phyloP scores from a whole-genome alignment of 2,888 invertebrate species.

The Agonopterix alstromeriana region DNA sequence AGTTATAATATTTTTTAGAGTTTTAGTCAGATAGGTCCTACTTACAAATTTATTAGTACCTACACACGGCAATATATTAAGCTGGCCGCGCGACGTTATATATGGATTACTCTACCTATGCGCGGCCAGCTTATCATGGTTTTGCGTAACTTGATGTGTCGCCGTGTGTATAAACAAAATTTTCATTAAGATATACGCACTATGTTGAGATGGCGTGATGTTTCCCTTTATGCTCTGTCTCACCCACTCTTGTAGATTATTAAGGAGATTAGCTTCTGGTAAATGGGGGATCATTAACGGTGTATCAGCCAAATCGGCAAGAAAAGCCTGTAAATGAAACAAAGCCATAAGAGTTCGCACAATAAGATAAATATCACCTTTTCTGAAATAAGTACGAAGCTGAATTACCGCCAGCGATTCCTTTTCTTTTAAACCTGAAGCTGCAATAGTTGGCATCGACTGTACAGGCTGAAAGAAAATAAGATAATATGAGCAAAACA shows the following conservation, averaged over 20 bases:
- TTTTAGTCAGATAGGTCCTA: no score
- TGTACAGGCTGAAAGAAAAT: slow-evolving; percentile 30
- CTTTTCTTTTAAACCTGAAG: slow-evolving; percentile 39
- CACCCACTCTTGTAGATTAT: slow-evolving; percentile 56
- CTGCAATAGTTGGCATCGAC: slow-evolving; percentile 39
- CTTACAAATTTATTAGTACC: no score
- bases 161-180: no score
- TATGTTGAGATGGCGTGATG: slow-evolving; percentile 31
- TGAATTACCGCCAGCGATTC: slow-evolving; percentile 44
- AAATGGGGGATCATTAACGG: slow-evolving; percentile 59
- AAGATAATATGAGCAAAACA: no score
- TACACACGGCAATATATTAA: no score
- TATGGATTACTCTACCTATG: no score
- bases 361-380: no score
- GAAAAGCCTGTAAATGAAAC: slow-evolving; percentile 37
- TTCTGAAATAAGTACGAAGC: no score
- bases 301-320: slow-evolving; percentile 51
- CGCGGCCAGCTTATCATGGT: no score
- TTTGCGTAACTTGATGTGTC: no score
- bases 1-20: no score
- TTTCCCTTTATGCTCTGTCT: slow-evolving; percentile 48
- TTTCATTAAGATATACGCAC: slow-evolving; percentile 27
- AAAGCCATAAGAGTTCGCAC: background rate
- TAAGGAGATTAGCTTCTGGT: slow-evolving; percentile 48
- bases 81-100: no score